Conservation (phyloP, 2,888 invertebrate species). For the Hemaris fuciformis region DNA sequence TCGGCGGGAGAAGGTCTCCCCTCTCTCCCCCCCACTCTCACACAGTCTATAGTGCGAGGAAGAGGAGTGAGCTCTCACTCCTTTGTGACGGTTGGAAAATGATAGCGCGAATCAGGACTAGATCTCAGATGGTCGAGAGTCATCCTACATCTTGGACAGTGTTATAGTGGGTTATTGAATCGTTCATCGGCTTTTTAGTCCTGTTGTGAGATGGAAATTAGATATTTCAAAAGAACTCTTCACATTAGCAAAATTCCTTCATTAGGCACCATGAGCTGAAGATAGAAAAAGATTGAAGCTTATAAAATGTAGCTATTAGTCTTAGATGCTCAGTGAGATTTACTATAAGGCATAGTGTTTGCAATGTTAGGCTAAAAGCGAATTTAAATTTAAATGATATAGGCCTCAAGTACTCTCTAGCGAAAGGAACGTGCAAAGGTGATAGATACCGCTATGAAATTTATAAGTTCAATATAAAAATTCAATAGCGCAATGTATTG, state of each 20-base stretch:
- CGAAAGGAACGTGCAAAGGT: neutral
- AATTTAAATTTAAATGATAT: neutral
- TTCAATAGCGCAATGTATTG: neutral
- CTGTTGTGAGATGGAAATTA: neutral
- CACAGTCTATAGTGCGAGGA: slow-evolving; percentile 43
- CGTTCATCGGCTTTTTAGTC: neutral
- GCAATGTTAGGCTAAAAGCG: neutral
- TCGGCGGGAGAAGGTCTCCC: slow-evolving; percentile 54
- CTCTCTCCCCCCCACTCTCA: slow-evolving; percentile 47
- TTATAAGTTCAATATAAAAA: neutral
- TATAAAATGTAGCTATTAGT: neutral
- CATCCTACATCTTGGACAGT: neutral
- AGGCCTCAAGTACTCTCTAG: neutral
- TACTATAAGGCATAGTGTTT: neutral
- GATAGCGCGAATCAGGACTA: too few species aligned
- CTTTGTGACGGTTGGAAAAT: neutral
- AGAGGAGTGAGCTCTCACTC: slow-evolving; percentile 27
- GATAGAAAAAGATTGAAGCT: neutral
- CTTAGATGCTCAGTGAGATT: neutral
- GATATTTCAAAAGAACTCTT: too few species aligned
- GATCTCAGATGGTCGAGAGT: neutral
- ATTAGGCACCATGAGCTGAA: neutral
- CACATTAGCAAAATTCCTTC: too few species aligned
- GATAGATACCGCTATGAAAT: neutral
- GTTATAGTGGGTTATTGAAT: neutral